These are phyloP conservation scores for Panurus biarmicus DNA, from an alignment of 2,113 vertebrate genomes.

Conservation along the genomic window DNA sequence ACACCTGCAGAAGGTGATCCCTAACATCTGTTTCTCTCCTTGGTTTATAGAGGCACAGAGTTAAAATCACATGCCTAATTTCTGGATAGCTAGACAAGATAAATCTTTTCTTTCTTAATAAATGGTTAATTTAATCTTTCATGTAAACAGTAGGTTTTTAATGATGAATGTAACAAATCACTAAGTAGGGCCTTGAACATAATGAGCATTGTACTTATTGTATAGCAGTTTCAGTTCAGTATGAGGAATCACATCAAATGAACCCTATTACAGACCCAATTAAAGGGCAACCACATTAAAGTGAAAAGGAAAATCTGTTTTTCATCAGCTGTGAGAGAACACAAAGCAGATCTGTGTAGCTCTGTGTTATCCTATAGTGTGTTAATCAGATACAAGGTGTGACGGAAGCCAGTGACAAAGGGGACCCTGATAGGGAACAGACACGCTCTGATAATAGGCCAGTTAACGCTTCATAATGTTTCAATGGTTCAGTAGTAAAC, in stretches of 20 bases:
- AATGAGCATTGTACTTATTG: slow-evolving; percentile 34
- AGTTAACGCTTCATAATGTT: slow-evolving; percentile 62
- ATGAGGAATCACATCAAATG: slow-evolving; percentile 67
- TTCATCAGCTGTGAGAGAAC: slow-evolving; percentile 68
- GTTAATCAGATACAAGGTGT: slow-evolving; percentile 74
- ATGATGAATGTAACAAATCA: background rate
- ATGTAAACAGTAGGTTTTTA: background rate
- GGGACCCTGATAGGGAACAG: slow-evolving; percentile 71
- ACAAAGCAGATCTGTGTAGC: slow-evolving; percentile 70
- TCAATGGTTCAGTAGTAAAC: slow-evolving; percentile 64
- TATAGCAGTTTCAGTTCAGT: slow-evolving; percentile 43
- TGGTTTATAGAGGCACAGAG: background rate
- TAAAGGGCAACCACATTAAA: slow-evolving; percentile 73
- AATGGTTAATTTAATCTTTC: background rate
- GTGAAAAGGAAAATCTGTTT: slow-evolving; percentile 71
- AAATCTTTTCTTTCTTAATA: background rate
- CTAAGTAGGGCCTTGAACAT: background rate
- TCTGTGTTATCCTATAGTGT: slow-evolving; percentile 69
- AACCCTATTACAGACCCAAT: slow-evolving; percentile 68
- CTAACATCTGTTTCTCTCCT: background rate
- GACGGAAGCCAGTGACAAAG: slow-evolving; percentile 73
- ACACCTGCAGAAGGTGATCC: slow-evolving; percentile 10
- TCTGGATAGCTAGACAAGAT: background rate
- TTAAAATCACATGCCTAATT: background rate
- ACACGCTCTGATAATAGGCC: slow-evolving; percentile 59